Conservation (phyloP, 1,140 invertebrate genomes). For the Melitaea cinxia region DNA sequence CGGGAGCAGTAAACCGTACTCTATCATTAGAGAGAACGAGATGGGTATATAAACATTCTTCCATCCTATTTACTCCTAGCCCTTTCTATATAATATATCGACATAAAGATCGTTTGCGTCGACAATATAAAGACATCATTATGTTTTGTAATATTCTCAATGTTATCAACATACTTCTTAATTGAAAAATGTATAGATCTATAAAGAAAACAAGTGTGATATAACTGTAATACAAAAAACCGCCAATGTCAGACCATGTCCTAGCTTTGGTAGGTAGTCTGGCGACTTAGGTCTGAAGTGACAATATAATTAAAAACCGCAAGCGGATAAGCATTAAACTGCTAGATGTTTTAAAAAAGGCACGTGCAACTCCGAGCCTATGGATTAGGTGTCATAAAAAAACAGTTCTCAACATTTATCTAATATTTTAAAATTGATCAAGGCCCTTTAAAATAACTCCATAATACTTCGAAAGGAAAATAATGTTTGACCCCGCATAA, state of each 20-base stretch:
- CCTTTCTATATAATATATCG: conserved; percentile 23
- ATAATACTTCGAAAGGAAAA: conserved; percentile 13
- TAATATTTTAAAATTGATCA: conserved; percentile 2
- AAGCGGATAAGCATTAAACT: no score
- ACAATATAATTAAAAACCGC: no score
- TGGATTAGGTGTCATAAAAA: background rate
- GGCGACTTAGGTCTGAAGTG: no score
- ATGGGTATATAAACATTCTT: conserved; percentile 63
- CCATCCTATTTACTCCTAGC: conserved; percentile 43
- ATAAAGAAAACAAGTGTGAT: no score
- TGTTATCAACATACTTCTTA: background rate
- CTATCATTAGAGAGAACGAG: conserved; percentile 52
- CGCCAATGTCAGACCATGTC: no score
- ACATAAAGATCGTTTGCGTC: conserved; percentile 1
- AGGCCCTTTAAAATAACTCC: conserved; percentile 25
- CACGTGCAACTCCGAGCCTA: no score
- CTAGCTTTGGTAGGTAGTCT: no score
- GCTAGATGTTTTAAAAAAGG: no score
- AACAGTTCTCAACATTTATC: background rate
- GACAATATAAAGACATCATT: background rate
- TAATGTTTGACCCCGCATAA: conserved; percentile 51
- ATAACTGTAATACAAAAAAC: no score
- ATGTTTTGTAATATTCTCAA: background rate
- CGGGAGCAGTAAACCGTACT: conserved; percentile 47
- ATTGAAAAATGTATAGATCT: no score